These are phyloP conservation scores for Psephotus haematonotus DNA, from an alignment of 2,113 vertebrate genomes.

Conservation along the genomic window DNA sequence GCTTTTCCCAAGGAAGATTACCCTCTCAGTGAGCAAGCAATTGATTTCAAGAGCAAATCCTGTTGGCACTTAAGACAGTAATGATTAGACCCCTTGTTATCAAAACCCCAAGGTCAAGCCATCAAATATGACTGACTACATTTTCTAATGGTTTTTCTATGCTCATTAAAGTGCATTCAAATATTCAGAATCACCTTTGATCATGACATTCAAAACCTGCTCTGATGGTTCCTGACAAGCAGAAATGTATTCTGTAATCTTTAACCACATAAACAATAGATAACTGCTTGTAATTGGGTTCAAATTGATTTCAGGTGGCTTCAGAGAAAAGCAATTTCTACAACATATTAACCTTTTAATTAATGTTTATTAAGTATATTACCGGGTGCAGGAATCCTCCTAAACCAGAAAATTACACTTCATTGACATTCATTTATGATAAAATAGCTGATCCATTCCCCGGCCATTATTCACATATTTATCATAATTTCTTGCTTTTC, in stretches of 20 bases:
- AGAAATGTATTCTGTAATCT: slow-evolving; percentile 79
- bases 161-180: slow-evolving; percentile 79
- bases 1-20: slow-evolving; percentile 71
- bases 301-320: slow-evolving; percentile 87
- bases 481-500: slow-evolving; percentile 36
- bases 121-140: slow-evolving; percentile 79
- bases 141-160: slow-evolving; percentile 78
- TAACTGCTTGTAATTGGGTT: slow-evolving; percentile 81
- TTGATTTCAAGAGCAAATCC: slow-evolving; percentile 74
- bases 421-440: slow-evolving; percentile 75
- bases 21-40: slow-evolving; percentile 67
- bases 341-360: slow-evolving; percentile 85
- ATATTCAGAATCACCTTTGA: slow-evolving; percentile 74
- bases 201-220: slow-evolving; percentile 72
- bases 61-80: slow-evolving; percentile 66
- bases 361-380: slow-evolving; percentile 81
- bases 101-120: slow-evolving; percentile 79
- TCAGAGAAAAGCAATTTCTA: slow-evolving; percentile 84
- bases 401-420: slow-evolving; percentile 77
- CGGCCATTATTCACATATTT: slow-evolving; percentile 64
- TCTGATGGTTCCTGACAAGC: slow-evolving; percentile 71
- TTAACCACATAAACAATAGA: slow-evolving; percentile 81
- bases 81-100: slow-evolving; percentile 75
- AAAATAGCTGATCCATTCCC: slow-evolving; percentile 60
- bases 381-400: slow-evolving; percentile 77